Percentiles rank a stretch among this genome's conserved stretches.
phyloP scores from a whole-genome alignment of 2,888 invertebrate species.

The Synergus umbraculus region DNA sequence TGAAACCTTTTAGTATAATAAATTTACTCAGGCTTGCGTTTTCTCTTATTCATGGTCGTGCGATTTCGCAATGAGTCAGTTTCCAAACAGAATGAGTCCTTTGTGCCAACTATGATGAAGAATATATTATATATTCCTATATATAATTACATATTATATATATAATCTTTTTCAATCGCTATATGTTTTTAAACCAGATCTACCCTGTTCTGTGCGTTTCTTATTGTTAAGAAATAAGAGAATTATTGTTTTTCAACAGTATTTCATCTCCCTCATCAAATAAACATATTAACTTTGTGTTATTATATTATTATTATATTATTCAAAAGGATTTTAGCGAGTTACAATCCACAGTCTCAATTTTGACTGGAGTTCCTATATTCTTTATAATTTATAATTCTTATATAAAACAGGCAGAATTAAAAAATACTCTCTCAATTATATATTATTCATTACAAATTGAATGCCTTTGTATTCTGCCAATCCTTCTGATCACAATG shows the following conservation, averaged over 20 bases:
- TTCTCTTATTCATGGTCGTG: conserved; percentile 29
- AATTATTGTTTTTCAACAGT: background rate
- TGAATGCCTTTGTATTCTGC: too few species aligned
- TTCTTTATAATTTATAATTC: too few species aligned
- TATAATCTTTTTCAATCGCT: background rate
- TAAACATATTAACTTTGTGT: background rate
- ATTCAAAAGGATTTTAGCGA: too few species aligned
- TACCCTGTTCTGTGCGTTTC: too few species aligned
- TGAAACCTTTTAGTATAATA: conserved; percentile 20
- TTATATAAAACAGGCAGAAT: too few species aligned
- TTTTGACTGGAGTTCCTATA: too few species aligned
- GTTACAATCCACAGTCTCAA: too few species aligned
- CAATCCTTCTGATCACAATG: too few species aligned
- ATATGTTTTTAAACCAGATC: too few species aligned
- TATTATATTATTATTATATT: too few species aligned
- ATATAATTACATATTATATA: background rate
- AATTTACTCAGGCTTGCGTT: conserved; percentile 30
- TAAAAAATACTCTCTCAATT: too few species aligned
- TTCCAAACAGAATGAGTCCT: background rate
- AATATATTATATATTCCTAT: background rate
- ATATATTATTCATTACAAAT: too few species aligned
- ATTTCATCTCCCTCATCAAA: background rate
- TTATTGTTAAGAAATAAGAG: background rate
- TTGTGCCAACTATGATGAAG: conserved; percentile 12
- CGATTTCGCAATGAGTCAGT: conserved; percentile 10